Base-by-base conservation (phyloP, 2,888 invertebrate species). In the Megalurothrips usitatus region DNA sequence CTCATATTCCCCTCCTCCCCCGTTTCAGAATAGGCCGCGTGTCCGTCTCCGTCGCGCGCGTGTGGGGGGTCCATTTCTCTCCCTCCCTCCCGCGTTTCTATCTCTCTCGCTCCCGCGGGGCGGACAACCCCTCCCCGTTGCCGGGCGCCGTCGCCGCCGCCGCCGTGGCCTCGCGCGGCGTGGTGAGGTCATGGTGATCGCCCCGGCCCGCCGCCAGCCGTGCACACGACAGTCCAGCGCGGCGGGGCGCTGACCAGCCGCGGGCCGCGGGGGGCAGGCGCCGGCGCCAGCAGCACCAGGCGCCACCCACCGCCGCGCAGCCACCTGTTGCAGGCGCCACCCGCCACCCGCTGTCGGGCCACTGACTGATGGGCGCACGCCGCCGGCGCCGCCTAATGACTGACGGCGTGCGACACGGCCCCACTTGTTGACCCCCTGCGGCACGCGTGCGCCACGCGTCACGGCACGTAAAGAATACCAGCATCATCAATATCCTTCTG, bases 51-150 rank as follows among this genome's bases (percentile, higher is more conserved):
- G 34, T 43, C 34, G 34, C 6, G 6, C 34, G 34, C 34, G 34
- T n/a, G n/a, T n/a, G n/a, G n/a, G n/a, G 6, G 34, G 80, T 63
- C 26, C 63, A 34, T 58, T 78, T 80, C 49, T 17, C 43, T 28
- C 43, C 63, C 68, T 34, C 68, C n/a, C 52, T 11, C 80, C 28
- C 52, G 17, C 68, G 26, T 80, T 68, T 81, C 52, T 28, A 43
- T 68, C 81, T 78, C 49, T 75, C 80, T 75, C 78, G 47, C 80
- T 47, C 79, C 17, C 47, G 19, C 63, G 23, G 52, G 79, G 47
- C 19, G 58, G 23, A 23, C 28, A 43, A 14, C 68, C 34, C 34
- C 8, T 79, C 68, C 19, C 34, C 47, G 19, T 28, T 48, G 58
- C 28, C 52, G 79, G 58, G n/a, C 63, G 47, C 11, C 43, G 48